Percentiles rank a stretch among this genome's conserved stretches.
phyloP scores from a whole-genome alignment of 2,113 vertebrate species.

The Gymnorhina tibicen region DNA sequence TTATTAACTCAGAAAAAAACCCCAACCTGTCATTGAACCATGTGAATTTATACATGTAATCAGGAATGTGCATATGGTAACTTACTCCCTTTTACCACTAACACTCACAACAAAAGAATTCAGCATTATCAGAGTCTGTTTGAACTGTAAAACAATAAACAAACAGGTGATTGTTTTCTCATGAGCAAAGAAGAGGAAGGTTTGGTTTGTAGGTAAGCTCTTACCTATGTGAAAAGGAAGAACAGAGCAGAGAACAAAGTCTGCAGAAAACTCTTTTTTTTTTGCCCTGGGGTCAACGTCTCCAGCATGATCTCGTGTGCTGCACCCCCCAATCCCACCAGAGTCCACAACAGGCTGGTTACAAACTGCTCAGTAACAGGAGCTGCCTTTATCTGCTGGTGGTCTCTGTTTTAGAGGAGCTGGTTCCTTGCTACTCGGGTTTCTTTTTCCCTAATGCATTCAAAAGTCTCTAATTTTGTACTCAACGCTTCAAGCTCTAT shows the following conservation, averaged over 20 bases:
- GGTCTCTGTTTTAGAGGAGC: background rate
- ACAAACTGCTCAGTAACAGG: background rate
- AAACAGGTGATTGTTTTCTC: conserved; percentile 61
- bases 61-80: background rate
- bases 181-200: background rate
- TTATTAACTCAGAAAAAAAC: background rate
- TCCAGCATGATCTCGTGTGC: background rate
- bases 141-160: conserved; percentile 65
- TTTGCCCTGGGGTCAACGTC: background rate
- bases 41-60: background rate
- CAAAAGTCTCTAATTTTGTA: background rate
- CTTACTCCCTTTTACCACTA: conserved; percentile 8
- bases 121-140: conserved; percentile 52
- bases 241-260: background rate
- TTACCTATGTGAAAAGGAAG: conserved; percentile 14
- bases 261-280: background rate
- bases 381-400: background rate
- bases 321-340: fast-evolving
- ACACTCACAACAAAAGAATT: conserved; percentile 50
- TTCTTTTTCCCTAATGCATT: background rate
- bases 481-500: background rate
- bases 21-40: background rate
- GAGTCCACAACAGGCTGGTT: background rate
- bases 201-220: conserved; percentile 27
- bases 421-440: background rate